Evolutionary conservation across 2,113 vertebrate species (phyloP).

Genomic region (Dinomys branickii): DNA sequence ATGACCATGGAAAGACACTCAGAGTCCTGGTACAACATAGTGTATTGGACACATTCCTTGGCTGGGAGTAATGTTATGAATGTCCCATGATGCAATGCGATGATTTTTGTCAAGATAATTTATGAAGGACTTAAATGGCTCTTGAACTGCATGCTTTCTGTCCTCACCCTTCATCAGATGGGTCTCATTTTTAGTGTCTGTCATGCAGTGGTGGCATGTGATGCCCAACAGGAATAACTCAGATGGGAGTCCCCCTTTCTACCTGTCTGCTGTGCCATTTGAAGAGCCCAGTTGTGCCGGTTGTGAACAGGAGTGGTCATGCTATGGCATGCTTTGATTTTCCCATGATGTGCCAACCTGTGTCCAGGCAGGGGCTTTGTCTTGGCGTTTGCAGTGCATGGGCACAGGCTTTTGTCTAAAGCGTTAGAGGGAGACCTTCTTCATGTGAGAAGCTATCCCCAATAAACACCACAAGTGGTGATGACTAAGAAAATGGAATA

Average conservation of each 20-base stretch:
- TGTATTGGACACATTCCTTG: background rate
- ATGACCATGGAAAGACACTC: background rate
- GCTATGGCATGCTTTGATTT: background rate
- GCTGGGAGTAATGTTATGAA: background rate
- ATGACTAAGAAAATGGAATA: background rate
- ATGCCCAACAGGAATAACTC: background rate
- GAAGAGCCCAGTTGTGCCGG: background rate
- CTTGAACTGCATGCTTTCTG: background rate
- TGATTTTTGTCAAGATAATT: background rate
- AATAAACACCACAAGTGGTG: background rate
- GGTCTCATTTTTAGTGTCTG: background rate
- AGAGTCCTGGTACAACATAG: background rate
- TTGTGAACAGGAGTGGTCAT: too few species aligned
- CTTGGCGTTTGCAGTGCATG: accelerated
- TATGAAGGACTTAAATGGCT: background rate
- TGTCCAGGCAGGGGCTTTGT: background rate
- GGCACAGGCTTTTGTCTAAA: background rate
- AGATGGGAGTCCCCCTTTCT: background rate
- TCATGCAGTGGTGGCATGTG: background rate
- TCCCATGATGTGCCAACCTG: too few species aligned
- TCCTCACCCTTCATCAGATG: accelerated
- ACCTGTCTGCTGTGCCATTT: too few species aligned
- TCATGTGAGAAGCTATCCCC: background rate
- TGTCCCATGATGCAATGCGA: background rate
- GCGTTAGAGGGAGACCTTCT: background rate